These are phyloP conservation scores for Brachionus rotundiformis DNA, from an alignment of 1,140 invertebrate genomes.

Conservation along the genomic window DNA sequence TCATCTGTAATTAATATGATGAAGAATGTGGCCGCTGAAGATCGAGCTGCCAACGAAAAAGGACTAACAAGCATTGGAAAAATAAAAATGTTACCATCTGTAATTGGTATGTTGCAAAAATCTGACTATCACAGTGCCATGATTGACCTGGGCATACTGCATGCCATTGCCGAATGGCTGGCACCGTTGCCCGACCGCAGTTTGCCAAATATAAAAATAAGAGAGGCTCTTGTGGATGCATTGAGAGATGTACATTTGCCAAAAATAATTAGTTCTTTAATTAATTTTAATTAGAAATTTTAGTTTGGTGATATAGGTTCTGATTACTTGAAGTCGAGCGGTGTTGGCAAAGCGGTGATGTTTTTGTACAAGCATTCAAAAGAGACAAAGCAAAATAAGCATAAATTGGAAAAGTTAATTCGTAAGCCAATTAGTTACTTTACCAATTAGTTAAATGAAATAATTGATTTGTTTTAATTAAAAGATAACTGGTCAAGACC, in stretches of 20 bases:
- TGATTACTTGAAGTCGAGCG: constrained; percentile 84
- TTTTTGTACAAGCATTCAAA: constrained; percentile 98
- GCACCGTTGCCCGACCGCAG: constrained; percentile 95
- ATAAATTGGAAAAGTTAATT: constrained; percentile 84
- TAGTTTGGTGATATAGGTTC: constrained; percentile 88
- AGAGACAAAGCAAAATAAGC: constrained; percentile 89
- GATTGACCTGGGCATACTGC: constrained; percentile 25
- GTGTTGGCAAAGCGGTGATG: constrained; percentile 97
- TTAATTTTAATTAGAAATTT: constrained; percentile 56
- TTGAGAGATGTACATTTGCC: constrained; percentile 75
- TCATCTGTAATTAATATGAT: constrained; percentile 22
- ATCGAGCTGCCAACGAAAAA: constrained; percentile 43
- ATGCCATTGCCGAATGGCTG: constrained; percentile 77
- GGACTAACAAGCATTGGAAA: constrained; percentile 6
- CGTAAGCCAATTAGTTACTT: constrained; percentile 65
- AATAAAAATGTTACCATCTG: constrained; percentile 17
- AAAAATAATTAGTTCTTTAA: neutral
- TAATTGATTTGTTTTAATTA: constrained; percentile 41
- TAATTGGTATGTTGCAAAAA: constrained; percentile 31
- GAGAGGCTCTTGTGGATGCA: constrained; percentile 83
- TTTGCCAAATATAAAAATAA: constrained; percentile 85
- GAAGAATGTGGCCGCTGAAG: constrained; percentile 51
- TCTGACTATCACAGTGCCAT: neutral
- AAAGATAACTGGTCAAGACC: constrained; percentile 84
- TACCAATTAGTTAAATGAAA: no score